Base-by-base conservation (phyloP, 1,140 invertebrate genomes). In the Aphis craccivora region DNA sequence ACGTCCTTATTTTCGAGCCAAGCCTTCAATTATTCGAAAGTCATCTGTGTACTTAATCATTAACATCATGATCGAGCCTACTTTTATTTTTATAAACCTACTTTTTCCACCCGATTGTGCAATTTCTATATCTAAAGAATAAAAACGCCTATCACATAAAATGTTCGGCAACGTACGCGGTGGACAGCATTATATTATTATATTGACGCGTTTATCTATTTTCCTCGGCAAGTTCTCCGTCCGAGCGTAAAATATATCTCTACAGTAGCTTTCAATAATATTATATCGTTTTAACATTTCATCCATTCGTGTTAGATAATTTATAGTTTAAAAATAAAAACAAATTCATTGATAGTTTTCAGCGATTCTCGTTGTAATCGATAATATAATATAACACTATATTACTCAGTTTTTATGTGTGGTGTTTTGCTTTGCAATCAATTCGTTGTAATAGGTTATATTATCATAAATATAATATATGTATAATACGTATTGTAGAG, bases 1-100 rank as follows among this genome's bases (percentile, higher is more conserved):
- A 88, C n/a, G 87, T 53, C 48, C 87, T 89, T 88, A 7, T 51
- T 89, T 37, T 40, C 35, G 48, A 25, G 51, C 88, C 88, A 40
- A 55, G 88, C 88, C 51, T 89, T 89, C 48, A n/a, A 89, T 89
- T 89, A 89, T 89, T 89, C 88, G 88, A 89, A 89, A 89, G 88
- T 89, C 88, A 89, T 89, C 35, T 55, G 35, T 37, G 88, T 37
- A 37, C 51, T 89, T 53, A 37, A 89, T 89, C 88, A 53, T 89
- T 55, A 55, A 55, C 35, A 37, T 55, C 45, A 53, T 89, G 87
- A 89, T 89, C 35, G 88, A 89, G 48, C 51, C 88, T 89, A 89
- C 35, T 89, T 89, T 22, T 53, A 53, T 89, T 89, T 87, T 25
- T 87, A 55, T 25, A 53, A 55, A n/a, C 20, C 48, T 89, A 89